These are phyloP conservation scores for Lasioglossum albipes DNA, from an alignment of 1,140 invertebrate genomes.

Conservation along the genomic window DNA sequence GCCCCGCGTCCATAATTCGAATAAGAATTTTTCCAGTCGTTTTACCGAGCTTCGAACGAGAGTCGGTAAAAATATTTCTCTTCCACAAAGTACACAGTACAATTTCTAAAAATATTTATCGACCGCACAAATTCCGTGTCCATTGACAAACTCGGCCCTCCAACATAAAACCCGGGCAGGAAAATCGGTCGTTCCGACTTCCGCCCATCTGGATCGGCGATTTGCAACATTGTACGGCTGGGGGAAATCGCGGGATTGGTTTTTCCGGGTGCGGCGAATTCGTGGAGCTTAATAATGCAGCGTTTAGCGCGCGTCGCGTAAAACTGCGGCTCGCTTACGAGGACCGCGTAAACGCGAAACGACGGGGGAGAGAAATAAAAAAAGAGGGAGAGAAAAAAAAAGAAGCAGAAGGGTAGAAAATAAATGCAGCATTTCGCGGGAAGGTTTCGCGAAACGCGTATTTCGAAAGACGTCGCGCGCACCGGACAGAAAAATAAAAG, in stretches of 20 bases:
- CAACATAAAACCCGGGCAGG: neutral
- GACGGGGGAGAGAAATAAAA: neutral
- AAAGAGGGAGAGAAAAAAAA: neutral
- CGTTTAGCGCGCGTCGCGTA: neutral
- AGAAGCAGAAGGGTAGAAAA: neutral
- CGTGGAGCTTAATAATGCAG: neutral
- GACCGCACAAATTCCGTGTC: no score
- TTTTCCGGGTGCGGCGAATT: conserved; percentile 1
- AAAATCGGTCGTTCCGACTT: neutral
- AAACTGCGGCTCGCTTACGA: neutral
- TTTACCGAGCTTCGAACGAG: no score
- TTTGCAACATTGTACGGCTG: no score
- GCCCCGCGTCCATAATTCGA: no score
- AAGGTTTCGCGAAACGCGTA: neutral
- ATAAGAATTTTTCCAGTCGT: no score
- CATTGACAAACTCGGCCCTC: conserved; percentile 2
- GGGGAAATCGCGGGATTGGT: neutral
- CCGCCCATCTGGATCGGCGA: neutral
- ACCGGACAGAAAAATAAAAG: neutral
- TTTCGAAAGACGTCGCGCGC: neutral
- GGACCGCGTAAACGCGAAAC: neutral
- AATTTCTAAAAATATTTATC: no score
- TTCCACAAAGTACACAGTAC: no score
- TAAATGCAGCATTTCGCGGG: no score
- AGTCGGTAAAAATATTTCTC: no score